phyloP scores from a whole-genome alignment of 1,140 invertebrate genomes.

The Nomia melanderi region DNA sequence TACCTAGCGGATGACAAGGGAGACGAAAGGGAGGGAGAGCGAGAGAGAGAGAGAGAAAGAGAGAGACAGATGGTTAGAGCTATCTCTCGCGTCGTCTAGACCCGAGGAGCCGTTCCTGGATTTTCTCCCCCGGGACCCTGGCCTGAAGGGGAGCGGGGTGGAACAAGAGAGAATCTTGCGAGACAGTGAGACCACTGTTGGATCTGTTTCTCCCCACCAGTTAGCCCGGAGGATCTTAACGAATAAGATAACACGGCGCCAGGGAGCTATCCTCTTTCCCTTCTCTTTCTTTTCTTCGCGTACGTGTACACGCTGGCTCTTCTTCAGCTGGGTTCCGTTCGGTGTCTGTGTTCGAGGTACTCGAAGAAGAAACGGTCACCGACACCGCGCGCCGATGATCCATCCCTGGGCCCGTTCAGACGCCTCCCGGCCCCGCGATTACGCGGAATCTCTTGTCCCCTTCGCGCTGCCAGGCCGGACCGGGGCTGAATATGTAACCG shows the following conservation, averaged over 20 bases:
- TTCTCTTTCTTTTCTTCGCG: neutral
- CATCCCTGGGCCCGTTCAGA: conserved; percentile 45
- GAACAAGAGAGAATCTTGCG: conserved; percentile 45
- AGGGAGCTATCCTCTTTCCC: conserved; percentile 60
- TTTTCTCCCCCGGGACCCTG: conserved; percentile 70
- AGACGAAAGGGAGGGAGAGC: neutral
- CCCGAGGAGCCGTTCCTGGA: conserved; percentile 70
- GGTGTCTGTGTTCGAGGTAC: conserved; percentile 45
- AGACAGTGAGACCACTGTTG: conserved; percentile 67
- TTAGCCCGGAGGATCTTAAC: conserved; percentile 74
- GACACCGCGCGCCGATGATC: conserved; percentile 66
- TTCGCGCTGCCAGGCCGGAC: conserved; percentile 28
- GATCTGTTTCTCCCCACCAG: conserved; percentile 53
- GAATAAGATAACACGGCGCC: conserved; percentile 79
- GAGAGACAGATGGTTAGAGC: conserved; percentile 19
- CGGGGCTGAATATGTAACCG: neutral
- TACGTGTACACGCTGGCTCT: neutral
- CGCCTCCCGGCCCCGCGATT: conserved; percentile 44
- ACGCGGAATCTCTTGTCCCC: conserved; percentile 56
- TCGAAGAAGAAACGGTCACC: conserved; percentile 75
- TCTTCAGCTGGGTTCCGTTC: too few relatives aligned
- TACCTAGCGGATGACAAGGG: neutral
- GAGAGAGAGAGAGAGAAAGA: neutral
- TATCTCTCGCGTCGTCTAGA: conserved; percentile 71
- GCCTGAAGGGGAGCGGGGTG: conserved; percentile 26